Conservation (phyloP, 2,888 invertebrate genomes). For the Parnassius mnemosyne region DNA sequence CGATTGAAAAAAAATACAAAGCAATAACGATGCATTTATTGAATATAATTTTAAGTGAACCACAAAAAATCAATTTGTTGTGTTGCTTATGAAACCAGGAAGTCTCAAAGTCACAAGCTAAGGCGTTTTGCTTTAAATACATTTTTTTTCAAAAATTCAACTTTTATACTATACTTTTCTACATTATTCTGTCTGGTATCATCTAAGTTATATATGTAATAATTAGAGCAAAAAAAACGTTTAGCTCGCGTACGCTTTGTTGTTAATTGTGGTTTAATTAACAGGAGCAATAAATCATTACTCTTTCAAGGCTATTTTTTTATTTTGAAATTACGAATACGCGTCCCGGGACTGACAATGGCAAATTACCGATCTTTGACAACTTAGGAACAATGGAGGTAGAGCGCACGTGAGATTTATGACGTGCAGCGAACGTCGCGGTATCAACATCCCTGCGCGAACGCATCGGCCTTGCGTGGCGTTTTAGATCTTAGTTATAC, state of each 20-base stretch:
- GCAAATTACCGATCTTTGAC: constrained; percentile 79
- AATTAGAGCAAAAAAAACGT: too few species aligned
- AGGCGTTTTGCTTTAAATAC: not conserved
- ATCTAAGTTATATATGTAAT: too few species aligned
- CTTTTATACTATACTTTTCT: not conserved
- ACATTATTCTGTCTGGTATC: too few species aligned
- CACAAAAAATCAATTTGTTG: constrained; percentile 9
- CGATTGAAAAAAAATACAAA: constrained; percentile 7
- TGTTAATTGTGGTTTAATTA: not conserved
- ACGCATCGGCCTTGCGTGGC: constrained; percentile 44
- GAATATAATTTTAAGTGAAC: constrained; percentile 12
- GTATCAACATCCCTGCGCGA: constrained; percentile 52
- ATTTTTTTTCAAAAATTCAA: too few species aligned
- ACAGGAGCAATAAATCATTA: not conserved
- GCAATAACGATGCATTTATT: constrained; percentile 8
- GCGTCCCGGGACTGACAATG: constrained; percentile 59
- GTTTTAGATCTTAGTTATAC: constrained; percentile 33
- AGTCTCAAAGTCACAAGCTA: constrained; percentile 12
- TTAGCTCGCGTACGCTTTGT: not conserved
- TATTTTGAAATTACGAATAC: constrained; percentile 9
- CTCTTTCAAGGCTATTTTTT: not conserved
- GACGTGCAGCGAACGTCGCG: constrained; percentile 37
- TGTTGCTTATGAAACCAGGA: constrained; percentile 1
- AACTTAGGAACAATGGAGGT: constrained; percentile 71
- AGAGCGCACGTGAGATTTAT: constrained; percentile 49